These are phyloP conservation scores for Corvus moneduloides DNA, from an alignment of 2,113 vertebrate species.

Conservation along the genomic window DNA sequence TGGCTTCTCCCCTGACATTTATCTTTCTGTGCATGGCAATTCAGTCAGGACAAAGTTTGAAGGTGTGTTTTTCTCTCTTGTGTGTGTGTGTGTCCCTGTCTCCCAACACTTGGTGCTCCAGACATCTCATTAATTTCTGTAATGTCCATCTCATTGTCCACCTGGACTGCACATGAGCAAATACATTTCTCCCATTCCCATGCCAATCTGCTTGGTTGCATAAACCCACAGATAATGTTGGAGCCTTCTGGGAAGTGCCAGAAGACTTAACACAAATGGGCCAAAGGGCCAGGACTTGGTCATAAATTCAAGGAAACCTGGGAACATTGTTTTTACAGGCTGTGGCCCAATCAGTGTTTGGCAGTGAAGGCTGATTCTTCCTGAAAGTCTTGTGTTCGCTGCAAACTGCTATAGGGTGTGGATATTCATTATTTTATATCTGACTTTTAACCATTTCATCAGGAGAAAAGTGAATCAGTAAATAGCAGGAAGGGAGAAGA, in stretches of 20 bases:
- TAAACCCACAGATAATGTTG: background rate
- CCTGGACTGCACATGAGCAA: background rate
- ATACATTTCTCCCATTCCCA: background rate
- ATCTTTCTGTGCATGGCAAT: background rate
- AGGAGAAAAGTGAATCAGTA: background rate
- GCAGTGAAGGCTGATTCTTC: background rate
- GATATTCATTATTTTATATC: background rate
- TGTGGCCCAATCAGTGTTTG: background rate
- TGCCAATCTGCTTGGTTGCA: background rate
- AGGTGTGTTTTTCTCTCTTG: background rate
- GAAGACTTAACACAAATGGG: background rate
- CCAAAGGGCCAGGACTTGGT: background rate
- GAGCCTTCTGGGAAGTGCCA: background rate
- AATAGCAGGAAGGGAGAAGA: background rate
- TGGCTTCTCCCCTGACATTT: background rate
- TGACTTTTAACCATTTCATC: background rate
- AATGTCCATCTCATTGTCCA: background rate
- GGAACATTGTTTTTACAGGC: background rate
- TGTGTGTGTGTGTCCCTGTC: background rate
- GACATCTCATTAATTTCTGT: background rate
- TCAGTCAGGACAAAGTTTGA: background rate
- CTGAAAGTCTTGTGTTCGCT: background rate
- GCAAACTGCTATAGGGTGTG: background rate
- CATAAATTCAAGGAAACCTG: background rate
- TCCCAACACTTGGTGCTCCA: background rate